Evolutionary conservation across 1,140 invertebrate genomes (phyloP).

Genomic region (Halesus radiatus): DNA sequence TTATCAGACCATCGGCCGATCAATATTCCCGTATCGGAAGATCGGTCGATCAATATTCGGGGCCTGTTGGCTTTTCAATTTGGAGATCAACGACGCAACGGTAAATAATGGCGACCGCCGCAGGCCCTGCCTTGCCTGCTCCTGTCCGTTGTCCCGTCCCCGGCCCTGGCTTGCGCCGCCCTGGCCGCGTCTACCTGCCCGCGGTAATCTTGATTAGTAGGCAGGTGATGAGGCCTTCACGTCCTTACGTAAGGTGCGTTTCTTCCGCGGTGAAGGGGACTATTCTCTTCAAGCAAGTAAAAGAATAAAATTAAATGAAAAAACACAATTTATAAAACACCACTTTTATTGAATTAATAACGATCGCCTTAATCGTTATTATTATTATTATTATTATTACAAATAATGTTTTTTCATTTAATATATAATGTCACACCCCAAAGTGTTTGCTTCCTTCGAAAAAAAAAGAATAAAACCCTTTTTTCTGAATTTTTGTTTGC

Average conservation of each 20-base stretch:
- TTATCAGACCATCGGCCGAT: too few species aligned
- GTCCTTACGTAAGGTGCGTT: conserved; percentile 11
- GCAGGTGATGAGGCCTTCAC: conserved; percentile 21
- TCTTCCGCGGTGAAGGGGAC: background rate
- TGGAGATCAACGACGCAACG: conserved; percentile 19
- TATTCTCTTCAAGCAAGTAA: background rate
- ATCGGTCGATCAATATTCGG: conserved; percentile 48
- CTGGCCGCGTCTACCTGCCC: conserved; percentile 18
- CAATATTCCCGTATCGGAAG: conserved; percentile 13
- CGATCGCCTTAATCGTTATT: too few species aligned
- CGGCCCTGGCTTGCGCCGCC: background rate
- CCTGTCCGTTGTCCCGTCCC: too few species aligned
- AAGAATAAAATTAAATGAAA: too few species aligned
- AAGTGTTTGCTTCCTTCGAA: too few species aligned
- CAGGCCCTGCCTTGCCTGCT: background rate
- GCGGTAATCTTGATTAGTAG: conserved; percentile 15
- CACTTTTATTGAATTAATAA: too few species aligned
- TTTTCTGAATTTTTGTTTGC: too few species aligned
- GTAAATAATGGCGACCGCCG: background rate
- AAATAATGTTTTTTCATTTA: too few species aligned
- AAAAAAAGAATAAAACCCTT: too few species aligned
- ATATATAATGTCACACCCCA: too few species aligned
- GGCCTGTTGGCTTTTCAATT: conserved; percentile 52
- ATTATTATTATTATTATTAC: too few species aligned
- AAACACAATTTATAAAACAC: too few species aligned